Conservation (phyloP, 2,888 invertebrate species). For the Lumbricus terrestris region DNA sequence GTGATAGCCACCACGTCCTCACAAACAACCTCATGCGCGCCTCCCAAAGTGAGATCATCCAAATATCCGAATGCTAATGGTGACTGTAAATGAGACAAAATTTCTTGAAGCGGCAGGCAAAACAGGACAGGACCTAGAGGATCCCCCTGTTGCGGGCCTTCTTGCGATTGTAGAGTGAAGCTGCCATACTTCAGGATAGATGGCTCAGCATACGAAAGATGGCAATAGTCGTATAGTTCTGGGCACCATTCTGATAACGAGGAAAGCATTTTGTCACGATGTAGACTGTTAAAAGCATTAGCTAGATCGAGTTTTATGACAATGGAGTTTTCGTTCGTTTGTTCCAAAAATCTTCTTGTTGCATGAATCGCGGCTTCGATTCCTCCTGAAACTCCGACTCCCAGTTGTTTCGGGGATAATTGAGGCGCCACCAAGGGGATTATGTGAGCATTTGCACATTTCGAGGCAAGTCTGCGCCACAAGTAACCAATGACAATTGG, state of each 20-base stretch:
- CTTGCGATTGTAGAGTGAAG: neutral
- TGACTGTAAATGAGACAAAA: too few relatives aligned
- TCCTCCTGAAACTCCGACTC: constrained; percentile 6
- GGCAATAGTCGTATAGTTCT: neutral
- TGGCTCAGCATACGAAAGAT: neutral
- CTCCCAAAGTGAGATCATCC: too few relatives aligned
- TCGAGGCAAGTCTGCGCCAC: constrained; percentile 13
- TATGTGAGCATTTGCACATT: constrained; percentile 4
- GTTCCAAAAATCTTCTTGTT: too few relatives aligned
- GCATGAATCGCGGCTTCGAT: constrained; percentile 8
- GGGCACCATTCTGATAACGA: neutral
- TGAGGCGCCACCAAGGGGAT: neutral
- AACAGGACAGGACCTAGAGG: neutral
- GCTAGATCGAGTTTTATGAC: too few relatives aligned
- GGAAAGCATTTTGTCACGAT: neutral
- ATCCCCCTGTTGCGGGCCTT: neutral
- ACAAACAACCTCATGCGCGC: too few relatives aligned
- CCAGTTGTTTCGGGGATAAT: neutral
- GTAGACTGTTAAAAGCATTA: too few relatives aligned
- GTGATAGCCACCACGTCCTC: too few relatives aligned
- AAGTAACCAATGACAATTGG: constrained; percentile 10
- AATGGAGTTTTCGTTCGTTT: too few relatives aligned
- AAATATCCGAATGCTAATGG: too few relatives aligned
- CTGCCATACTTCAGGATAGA: neutral
- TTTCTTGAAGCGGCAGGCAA: neutral